These are phyloP conservation scores for Talpa occidentalis DNA, from an alignment of 2,113 vertebrate species.

Conservation along the genomic window DNA sequence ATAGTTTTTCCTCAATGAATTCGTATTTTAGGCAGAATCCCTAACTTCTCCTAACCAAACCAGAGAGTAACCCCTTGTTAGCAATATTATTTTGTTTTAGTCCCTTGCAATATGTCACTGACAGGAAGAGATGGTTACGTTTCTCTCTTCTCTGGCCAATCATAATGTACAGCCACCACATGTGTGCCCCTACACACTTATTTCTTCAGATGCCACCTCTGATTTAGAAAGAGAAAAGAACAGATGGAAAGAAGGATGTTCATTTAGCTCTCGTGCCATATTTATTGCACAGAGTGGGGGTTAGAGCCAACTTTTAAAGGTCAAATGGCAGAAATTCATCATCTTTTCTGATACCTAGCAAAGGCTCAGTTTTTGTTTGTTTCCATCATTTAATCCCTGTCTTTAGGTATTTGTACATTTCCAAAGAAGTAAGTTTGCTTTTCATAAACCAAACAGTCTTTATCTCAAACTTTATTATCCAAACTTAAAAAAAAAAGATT, in stretches of 20 bases:
- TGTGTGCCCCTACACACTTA: not conserved
- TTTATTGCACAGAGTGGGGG: not conserved
- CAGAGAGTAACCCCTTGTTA: not conserved
- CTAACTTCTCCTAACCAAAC: slow-evolving; percentile 9
- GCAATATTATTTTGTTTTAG: not conserved
- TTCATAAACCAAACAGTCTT: not conserved
- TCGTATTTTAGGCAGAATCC: not conserved
- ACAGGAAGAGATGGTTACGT: not conserved
- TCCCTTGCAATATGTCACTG: not conserved
- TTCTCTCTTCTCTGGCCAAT: not conserved
- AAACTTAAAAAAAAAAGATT: not conserved
- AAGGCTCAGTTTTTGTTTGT: not conserved
- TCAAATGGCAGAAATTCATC: not conserved
- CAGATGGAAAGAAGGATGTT: not conserved
- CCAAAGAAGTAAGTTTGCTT: not conserved
- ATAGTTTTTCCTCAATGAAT: not conserved
- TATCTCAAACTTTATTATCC: not conserved
- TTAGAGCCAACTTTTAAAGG: not conserved
- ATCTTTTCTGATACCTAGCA: not conserved
- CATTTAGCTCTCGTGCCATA: not conserved
- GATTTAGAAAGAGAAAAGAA: not conserved
- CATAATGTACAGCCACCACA: not conserved
- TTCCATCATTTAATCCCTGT: not conserved
- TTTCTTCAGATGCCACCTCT: not conserved
- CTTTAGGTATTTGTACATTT: not conserved